These are phyloP conservation scores for Scelioninae gen. 1 DNA, from an alignment of 2,888 invertebrate genomes.

Conservation along the genomic window DNA sequence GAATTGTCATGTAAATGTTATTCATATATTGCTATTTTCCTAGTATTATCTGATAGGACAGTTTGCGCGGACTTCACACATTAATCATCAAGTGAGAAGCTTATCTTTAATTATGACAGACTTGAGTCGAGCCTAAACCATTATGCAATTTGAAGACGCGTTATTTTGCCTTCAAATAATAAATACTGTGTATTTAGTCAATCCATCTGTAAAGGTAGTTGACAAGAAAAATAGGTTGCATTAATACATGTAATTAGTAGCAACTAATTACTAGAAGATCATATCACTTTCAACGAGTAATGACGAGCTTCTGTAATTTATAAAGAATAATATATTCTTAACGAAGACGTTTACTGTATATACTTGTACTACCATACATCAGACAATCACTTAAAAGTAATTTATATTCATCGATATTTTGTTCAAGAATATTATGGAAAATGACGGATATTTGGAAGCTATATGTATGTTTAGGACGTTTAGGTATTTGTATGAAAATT, in stretches of 20 bases:
- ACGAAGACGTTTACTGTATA: conserved; percentile 34
- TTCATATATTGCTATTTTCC: conserved; percentile 23
- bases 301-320: conserved; percentile 81
- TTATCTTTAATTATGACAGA: conserved; percentile 64
- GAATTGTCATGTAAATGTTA: conserved; percentile 37
- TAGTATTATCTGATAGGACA: conserved; percentile 37
- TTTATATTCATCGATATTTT: conserved; percentile 12
- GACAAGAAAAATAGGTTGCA: conserved; percentile 71
- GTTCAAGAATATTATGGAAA: not conserved
- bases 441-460: not conserved
- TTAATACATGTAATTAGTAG: conserved; percentile 77
- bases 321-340: conserved; percentile 49
- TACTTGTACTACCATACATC: not conserved
- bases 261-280: conserved; percentile 81
- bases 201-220: conserved; percentile 39
- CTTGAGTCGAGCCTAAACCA: conserved; percentile 32
- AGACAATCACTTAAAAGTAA: conserved; percentile 20
- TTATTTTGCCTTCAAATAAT: conserved; percentile 38
- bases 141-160: conserved; percentile 47
- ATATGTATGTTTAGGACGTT: no score
- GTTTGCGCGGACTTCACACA: conserved; percentile 39
- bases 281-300: conserved; percentile 80
- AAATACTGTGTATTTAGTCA: conserved; percentile 34
- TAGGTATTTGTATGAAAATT: no score
- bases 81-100: conserved; percentile 57